Conservation (phyloP, 1,140 invertebrate genomes). For the Luehdorfia chinensis region DNA sequence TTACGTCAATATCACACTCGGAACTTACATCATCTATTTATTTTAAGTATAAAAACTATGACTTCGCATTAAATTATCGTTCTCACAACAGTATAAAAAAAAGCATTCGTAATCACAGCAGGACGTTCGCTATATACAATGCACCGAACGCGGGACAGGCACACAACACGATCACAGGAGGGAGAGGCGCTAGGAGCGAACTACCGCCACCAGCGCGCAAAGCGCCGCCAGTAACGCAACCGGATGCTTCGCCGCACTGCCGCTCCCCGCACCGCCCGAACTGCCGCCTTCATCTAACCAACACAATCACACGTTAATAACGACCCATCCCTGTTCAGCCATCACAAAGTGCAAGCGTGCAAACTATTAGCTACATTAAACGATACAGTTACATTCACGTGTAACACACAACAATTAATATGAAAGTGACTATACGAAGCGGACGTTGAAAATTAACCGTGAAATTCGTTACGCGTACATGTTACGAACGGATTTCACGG, state of each 20-base stretch:
- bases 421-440: conserved; percentile 5
- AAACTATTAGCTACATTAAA: too few relatives aligned
- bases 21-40: conserved; percentile 76
- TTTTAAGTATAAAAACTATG: conserved; percentile 76
- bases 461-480: conserved; percentile 6
- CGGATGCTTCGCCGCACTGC: conserved; percentile 7
- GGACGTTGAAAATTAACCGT: background rate
- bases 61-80: conserved; percentile 74
- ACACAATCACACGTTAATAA: conserved; percentile 22
- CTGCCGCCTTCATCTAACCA: conserved; percentile 44
- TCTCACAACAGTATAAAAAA: conserved; percentile 66
- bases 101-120: conserved; percentile 64
- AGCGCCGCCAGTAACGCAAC: conserved; percentile 24
- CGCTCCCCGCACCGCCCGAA: conserved; percentile 25
- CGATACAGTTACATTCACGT: too few relatives aligned
- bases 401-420: background rate
- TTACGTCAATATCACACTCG: conserved; percentile 75
- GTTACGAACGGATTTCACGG: conserved; percentile 25
- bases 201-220: conserved; percentile 13
- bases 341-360: background rate
- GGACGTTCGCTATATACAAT: conserved; percentile 69
- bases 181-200: conserved; percentile 18
- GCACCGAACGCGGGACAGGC: conserved; percentile 57
- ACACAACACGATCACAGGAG: conserved; percentile 63
- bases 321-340: background rate